A percentile compares a stretch with the other conserved stretches of the same genome.
Conservation (phyloP, 2,888 invertebrate species). For the Noctua janthina region DNA sequence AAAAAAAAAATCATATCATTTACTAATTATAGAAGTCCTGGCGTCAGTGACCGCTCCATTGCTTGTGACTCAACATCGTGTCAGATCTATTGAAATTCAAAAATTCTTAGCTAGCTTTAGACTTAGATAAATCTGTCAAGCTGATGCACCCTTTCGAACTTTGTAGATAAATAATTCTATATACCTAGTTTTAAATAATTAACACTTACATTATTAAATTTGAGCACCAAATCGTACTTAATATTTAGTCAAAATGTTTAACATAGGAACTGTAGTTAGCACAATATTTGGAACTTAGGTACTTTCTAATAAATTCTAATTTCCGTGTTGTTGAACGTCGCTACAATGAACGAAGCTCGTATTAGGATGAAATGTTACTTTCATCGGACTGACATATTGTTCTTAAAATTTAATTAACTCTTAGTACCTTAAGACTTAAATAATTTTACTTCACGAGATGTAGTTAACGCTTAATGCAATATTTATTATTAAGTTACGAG, state of each 20-base stretch:
- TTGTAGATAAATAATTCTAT: conserved; percentile 88
- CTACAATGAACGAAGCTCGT: conserved; percentile 77
- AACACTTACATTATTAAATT: conserved; percentile 88
- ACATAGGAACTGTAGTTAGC: conserved; percentile 79
- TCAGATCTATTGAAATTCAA: conserved; percentile 70
- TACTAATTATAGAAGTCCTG: conserved; percentile 7
- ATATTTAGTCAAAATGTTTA: conserved; percentile 89
- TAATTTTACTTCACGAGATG: conserved; percentile 84
- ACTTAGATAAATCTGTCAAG: conserved; percentile 78
- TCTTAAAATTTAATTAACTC: conserved; percentile 85
- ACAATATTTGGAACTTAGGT: conserved; percentile 80
- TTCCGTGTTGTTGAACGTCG: conserved; percentile 79
- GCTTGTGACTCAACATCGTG: conserved; percentile 62
- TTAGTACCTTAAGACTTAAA: conserved; percentile 84
- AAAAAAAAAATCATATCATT: not conserved
- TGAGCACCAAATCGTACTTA: conserved; percentile 91
- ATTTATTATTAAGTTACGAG: conserved; percentile 89
- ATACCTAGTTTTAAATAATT: conserved; percentile 85
- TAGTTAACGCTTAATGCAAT: conserved; percentile 88
- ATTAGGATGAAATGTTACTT: conserved; percentile 82
- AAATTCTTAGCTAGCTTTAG: conserved; percentile 74
- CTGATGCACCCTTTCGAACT: conserved; percentile 82
- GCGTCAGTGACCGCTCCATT: conserved; percentile 41
- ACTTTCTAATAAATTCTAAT: conserved; percentile 77
- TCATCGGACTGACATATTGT: conserved; percentile 88